phyloP scores from a whole-genome alignment of 2,888 invertebrate genomes.

The Nasonia oneida region DNA sequence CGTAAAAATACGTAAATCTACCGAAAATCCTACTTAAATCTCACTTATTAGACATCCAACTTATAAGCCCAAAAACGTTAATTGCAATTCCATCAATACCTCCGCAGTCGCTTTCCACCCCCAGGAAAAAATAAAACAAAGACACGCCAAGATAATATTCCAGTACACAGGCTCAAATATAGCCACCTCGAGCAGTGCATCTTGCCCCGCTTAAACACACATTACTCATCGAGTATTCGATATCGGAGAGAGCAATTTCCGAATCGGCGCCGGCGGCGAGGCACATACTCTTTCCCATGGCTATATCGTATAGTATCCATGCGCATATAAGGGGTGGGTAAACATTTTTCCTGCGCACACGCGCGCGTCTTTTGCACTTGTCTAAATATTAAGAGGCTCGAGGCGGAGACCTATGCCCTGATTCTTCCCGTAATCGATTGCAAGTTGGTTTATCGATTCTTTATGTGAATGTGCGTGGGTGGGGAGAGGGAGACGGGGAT shows the following conservation, averaged over 20 bases:
- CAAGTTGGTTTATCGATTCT: background rate
- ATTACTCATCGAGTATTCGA: conserved; percentile 43
- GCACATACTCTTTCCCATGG: background rate
- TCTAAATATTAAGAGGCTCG: conserved; percentile 30
- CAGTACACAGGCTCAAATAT: background rate
- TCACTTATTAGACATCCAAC: no score
- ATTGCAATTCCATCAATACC: no score
- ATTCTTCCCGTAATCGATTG: conserved; percentile 23
- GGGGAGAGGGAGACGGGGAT: background rate
- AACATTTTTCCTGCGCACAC: conserved; percentile 40
- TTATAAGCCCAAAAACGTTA: no score
- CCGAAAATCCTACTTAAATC: no score
- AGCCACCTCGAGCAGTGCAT: background rate
- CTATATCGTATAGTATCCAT: background rate
- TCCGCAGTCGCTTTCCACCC: no score
- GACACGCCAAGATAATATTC: no score
- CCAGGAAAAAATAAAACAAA: no score
- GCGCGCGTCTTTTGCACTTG: conserved; percentile 13
- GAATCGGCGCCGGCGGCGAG: background rate
- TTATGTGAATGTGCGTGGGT: no score
- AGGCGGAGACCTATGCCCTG: background rate
- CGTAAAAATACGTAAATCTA: no score
- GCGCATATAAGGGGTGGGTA: background rate
- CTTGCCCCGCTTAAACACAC: conserved; percentile 30
- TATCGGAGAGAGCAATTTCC: conserved; percentile 27